Evolutionary conservation across 2,797 vertebrate species (phyloP).

Genomic region (Eleutherodactylus coqui): DNA sequence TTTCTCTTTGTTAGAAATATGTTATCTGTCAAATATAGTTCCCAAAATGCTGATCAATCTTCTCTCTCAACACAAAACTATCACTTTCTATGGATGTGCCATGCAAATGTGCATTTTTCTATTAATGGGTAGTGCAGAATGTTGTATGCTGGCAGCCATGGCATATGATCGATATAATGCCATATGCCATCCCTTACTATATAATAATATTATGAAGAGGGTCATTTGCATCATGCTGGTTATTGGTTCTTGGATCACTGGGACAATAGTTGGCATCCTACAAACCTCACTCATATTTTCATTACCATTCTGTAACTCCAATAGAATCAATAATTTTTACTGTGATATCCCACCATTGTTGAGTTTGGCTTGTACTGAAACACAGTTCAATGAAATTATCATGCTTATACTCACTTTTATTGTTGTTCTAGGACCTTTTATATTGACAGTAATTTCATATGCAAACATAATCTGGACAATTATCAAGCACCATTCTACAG

Average conservation of each 20-base stretch:
- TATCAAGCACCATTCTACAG: background rate
- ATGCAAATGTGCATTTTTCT: slow-evolving; percentile 6
- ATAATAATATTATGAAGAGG: slow-evolving; percentile 19
- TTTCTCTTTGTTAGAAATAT: slow-evolving; percentile 43
- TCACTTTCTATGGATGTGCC: slow-evolving; percentile 21
- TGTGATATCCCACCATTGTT: slow-evolving; percentile 24
- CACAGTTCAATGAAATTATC: background rate
- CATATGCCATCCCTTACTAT: slow-evolving; percentile 38
- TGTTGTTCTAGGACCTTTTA: background rate
- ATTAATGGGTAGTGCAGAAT: slow-evolving; percentile 14
- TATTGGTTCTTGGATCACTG: slow-evolving; percentile 8
- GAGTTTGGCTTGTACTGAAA: slow-evolving; percentile 12
- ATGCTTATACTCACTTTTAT: background rate
- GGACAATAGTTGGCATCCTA: background rate
- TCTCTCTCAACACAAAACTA: background rate
- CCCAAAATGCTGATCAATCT: background rate
- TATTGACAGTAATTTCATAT: slow-evolving; percentile 12
- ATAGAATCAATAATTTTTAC: slow-evolving; percentile 12
- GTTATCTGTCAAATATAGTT: slow-evolving; percentile 38
- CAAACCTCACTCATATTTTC: background rate
- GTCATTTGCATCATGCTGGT: background rate
- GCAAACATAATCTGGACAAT: background rate
- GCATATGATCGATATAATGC: slow-evolving; percentile 38
- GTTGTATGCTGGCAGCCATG: slow-evolving; percentile 31
- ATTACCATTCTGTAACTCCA: background rate